Percentiles rank a stretch among this genome's conserved stretches.
Evolutionary conservation across 2,113 vertebrate species (phyloP).

Genomic region (Mohoua ochrocephala): DNA sequence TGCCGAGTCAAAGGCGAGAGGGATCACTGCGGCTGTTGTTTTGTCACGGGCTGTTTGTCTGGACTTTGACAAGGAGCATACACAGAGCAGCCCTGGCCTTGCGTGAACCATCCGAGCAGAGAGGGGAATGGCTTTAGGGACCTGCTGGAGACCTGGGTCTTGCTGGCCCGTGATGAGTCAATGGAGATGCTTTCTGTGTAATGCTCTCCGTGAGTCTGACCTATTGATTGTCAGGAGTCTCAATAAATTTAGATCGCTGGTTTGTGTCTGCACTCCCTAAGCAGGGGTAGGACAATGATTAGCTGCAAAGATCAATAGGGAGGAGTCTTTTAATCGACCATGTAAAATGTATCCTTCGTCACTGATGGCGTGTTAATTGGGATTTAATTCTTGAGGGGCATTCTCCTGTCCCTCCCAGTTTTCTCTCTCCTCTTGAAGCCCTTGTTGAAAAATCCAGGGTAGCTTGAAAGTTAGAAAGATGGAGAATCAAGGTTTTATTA

Average conservation of each 20-base stretch:
- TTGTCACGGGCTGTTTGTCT: background rate
- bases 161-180: background rate
- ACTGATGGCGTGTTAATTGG: slow-evolving; percentile 53
- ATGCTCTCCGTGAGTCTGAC: slow-evolving; percentile 27
- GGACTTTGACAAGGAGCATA: slow-evolving; percentile 10
- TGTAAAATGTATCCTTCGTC: slow-evolving; percentile 20
- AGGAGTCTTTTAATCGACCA: slow-evolving; percentile 55
- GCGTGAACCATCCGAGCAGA: accelerated
- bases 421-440: background rate
- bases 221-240: slow-evolving; percentile 63
- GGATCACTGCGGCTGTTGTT: background rate
- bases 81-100: background rate
- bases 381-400: slow-evolving; percentile 38
- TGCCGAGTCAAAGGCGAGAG: background rate
- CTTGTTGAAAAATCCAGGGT: background rate
- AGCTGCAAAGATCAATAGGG: slow-evolving; percentile 62
- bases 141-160: background rate
- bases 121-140: background rate
- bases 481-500: background rate
- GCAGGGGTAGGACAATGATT: slow-evolving; percentile 42
- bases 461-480: background rate
- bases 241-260: slow-evolving; percentile 50
- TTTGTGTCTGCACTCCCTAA: slow-evolving; percentile 35
- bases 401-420: background rate
- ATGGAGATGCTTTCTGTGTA: slow-evolving; percentile 7